Conservation (phyloP, 2,888 invertebrate species). For the Drosophila demipolita region DNA sequence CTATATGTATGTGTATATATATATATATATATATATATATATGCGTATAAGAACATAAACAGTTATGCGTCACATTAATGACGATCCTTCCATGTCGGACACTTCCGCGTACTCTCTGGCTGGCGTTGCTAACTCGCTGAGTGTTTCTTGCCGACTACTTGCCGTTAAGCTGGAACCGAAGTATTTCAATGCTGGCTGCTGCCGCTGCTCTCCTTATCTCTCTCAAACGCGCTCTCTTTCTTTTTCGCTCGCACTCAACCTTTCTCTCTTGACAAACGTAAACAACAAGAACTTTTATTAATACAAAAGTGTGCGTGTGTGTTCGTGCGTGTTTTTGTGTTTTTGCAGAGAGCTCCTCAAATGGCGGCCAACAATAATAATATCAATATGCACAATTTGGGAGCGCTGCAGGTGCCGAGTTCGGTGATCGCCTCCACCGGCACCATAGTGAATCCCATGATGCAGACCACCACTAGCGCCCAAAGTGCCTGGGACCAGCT, state of each 20-base stretch:
- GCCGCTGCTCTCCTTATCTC: slow-evolving; percentile 20
- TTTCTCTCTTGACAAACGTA: slow-evolving; percentile 49
- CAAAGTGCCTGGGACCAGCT: slow-evolving; percentile 85
- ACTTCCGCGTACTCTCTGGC: slow-evolving; percentile 54
- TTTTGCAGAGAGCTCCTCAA: slow-evolving; percentile 51
- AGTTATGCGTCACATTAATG: slow-evolving; percentile 33
- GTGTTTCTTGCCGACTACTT: slow-evolving; percentile 76
- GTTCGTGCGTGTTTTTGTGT: slow-evolving; percentile 1
- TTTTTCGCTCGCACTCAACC: slow-evolving; percentile 14
- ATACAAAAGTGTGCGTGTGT: slow-evolving; percentile 23
- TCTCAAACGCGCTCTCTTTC: slow-evolving; percentile 25
- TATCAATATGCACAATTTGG: slow-evolving; percentile 70
- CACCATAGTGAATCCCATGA: slow-evolving; percentile 71
- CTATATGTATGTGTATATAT: slow-evolving; percentile 7
- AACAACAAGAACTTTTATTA: slow-evolving; percentile 51
- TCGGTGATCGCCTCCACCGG: slow-evolving; percentile 80
- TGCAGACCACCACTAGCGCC: slow-evolving; percentile 59
- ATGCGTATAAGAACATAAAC: slow-evolving; percentile 9
- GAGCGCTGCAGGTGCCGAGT: slow-evolving; percentile 64
- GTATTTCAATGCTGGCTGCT: slow-evolving; percentile 51
- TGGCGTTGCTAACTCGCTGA: slow-evolving; percentile 68
- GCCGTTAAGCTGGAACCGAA: slow-evolving; percentile 56
- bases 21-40: slow-evolving; percentile 4
- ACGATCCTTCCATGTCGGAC: slow-evolving; percentile 40
- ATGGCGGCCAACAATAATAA: slow-evolving; percentile 83